These are phyloP conservation scores for Pteria penguin DNA, from an alignment of 2,888 invertebrate species.

Conservation along the genomic window DNA sequence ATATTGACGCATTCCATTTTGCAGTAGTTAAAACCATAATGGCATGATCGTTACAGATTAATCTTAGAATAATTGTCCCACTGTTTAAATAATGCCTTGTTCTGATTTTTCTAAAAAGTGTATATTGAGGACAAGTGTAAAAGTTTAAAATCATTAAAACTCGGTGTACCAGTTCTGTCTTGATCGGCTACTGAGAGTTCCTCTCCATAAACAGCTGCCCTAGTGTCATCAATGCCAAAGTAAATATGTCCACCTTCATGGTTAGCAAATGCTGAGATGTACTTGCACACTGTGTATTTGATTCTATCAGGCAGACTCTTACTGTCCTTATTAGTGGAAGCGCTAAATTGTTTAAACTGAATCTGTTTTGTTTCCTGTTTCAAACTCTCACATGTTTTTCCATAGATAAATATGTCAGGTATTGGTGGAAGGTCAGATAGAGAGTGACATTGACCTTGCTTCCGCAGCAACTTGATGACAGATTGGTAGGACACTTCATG, in stretches of 20 bases:
- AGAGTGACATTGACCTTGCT: slow-evolving; percentile 46
- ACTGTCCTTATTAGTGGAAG: slow-evolving; percentile 27
- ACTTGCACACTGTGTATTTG: slow-evolving; percentile 54
- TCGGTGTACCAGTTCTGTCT: slow-evolving; percentile 55
- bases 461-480: slow-evolving; percentile 58
- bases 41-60: no score
- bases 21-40: no score
- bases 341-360: slow-evolving; percentile 66
- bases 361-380: slow-evolving; percentile 74
- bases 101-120: no score
- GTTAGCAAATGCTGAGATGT: slow-evolving; percentile 71
- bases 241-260: slow-evolving; percentile 73
- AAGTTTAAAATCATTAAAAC: no score
- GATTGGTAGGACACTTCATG: slow-evolving; percentile 70
- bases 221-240: slow-evolving; percentile 69
- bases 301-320: slow-evolving; percentile 59
- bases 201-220: slow-evolving; percentile 66
- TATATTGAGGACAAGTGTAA: no score
- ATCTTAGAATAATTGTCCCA: no score
- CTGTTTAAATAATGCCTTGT: no score
- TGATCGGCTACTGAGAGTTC: slow-evolving; percentile 55
- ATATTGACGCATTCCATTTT: no score
- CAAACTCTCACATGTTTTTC: slow-evolving; percentile 55
- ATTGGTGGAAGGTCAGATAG: slow-evolving; percentile 61
- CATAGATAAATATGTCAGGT: slow-evolving; percentile 56